Percentiles rank a stretch among this genome's conserved stretches.
These are phyloP conservation scores for Ommatoiulus sabulosus DNA, from an alignment of 2,888 invertebrate species.

Conservation along the genomic window DNA sequence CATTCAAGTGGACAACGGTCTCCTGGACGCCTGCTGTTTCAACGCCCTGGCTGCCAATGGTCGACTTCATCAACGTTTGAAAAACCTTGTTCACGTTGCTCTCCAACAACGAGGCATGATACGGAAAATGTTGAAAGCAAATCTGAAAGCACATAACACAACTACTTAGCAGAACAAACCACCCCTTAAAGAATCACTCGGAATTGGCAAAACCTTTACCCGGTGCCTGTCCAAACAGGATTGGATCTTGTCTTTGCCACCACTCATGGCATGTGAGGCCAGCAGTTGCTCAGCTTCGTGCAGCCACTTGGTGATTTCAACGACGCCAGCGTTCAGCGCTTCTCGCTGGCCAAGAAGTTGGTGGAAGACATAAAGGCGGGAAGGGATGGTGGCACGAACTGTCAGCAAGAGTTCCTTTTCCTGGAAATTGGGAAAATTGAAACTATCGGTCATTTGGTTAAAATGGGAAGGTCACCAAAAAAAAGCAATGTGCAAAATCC, in stretches of 20 bases:
- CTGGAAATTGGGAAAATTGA: slow-evolving; percentile 56
- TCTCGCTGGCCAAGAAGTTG: slow-evolving; percentile 87
- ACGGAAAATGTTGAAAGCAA: slow-evolving; percentile 83
- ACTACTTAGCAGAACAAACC: neutral
- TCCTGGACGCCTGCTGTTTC: slow-evolving; percentile 76
- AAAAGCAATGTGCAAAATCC: too few species aligned
- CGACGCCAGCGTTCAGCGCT: slow-evolving; percentile 86
- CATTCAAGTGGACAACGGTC: slow-evolving; percentile 24
- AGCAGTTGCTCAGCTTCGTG: slow-evolving; percentile 84
- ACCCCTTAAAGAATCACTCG: neutral
- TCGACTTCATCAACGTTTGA: slow-evolving; percentile 84
- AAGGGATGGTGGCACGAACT: slow-evolving; percentile 84
- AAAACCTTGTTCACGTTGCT: slow-evolving; percentile 91
- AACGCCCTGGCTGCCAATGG: slow-evolving; percentile 80
- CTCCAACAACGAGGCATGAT: slow-evolving; percentile 93
- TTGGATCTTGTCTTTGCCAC: slow-evolving; percentile 79
- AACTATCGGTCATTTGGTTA: neutral
- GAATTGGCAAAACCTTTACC: slow-evolving; percentile 64
- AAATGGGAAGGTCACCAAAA: too few species aligned
- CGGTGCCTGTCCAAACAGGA: slow-evolving; percentile 84
- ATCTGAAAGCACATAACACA: neutral
- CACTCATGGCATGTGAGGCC: slow-evolving; percentile 73
- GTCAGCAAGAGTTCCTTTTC: slow-evolving; percentile 81
- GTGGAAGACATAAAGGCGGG: slow-evolving; percentile 83
- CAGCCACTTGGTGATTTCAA: slow-evolving; percentile 88